Percentiles rank a stretch among this genome's conserved stretches.
These are phyloP conservation scores for Scaptomyza hsui DNA, from an alignment of 1,140 invertebrate species.

Conservation along the genomic window DNA sequence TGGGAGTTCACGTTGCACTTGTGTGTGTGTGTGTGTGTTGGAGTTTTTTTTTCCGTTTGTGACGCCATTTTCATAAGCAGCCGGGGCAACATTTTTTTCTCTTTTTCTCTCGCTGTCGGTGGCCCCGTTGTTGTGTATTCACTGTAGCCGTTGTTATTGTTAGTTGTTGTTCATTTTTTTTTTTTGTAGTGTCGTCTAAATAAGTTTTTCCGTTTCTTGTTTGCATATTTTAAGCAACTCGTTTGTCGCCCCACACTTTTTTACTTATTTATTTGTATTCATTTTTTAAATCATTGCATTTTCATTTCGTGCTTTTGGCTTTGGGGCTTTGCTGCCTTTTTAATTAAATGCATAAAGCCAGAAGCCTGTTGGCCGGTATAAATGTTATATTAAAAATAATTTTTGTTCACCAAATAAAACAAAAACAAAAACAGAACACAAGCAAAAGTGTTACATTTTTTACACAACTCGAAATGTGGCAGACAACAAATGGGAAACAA, in stretches of 20 bases:
- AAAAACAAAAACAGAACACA: slow-evolving; percentile 13
- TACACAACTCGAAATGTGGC: background rate
- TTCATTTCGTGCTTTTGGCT: slow-evolving; percentile 52
- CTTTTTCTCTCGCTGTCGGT: background rate
- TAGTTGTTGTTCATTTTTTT: slow-evolving; percentile 35
- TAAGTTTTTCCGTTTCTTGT: slow-evolving; percentile 81
- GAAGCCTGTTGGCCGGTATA: slow-evolving; percentile 48
- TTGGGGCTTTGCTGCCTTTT: slow-evolving; percentile 50
- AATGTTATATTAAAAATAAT: slow-evolving; percentile 74
- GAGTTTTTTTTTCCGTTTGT: slow-evolving; percentile 55
- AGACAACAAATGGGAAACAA: slow-evolving; percentile 18
- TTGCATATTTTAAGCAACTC: slow-evolving; percentile 72
- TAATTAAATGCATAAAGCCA: slow-evolving; percentile 77
- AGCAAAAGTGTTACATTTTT: slow-evolving; percentile 46
- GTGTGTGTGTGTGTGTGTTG: slow-evolving; percentile 10
- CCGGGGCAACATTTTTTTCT: slow-evolving; percentile 59
- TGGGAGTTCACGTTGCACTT: slow-evolving; percentile 40
- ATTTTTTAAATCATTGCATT: slow-evolving; percentile 49
- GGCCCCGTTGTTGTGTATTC: slow-evolving; percentile 28
- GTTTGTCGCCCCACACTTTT: slow-evolving; percentile 15
- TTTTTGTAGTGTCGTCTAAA: slow-evolving; percentile 67
- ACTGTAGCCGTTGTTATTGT: slow-evolving; percentile 20
- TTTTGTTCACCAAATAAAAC: slow-evolving; percentile 42
- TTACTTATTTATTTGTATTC: slow-evolving; percentile 71
- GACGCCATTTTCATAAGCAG: slow-evolving; percentile 80